phyloP scores from a whole-genome alignment of 2,888 invertebrate species.

The Tetrapedia diversipes region DNA sequence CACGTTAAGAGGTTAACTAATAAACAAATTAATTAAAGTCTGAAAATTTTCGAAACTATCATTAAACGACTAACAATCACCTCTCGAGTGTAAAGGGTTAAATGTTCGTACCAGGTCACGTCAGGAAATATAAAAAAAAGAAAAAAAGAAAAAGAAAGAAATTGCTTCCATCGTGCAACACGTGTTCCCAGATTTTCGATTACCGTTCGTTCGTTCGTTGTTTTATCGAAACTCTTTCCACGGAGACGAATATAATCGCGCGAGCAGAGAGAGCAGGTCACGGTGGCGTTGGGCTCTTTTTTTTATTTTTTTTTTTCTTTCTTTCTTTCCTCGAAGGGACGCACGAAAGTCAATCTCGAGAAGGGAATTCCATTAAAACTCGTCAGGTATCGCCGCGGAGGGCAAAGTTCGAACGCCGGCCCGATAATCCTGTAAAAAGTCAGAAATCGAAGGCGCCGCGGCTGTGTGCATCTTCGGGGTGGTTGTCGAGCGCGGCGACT shows the following conservation, averaged over 20 bases:
- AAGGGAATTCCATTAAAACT: conserved; percentile 68
- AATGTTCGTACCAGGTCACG: no score
- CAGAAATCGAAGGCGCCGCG: conserved; percentile 31
- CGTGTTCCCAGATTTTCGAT: conserved; percentile 13
- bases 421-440: conserved; percentile 47
- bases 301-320: no score
- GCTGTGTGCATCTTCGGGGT: conserved; percentile 23
- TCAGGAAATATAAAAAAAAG: no score
- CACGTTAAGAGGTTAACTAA: no score
- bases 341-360: conserved; percentile 46
- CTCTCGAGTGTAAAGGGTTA: no score
- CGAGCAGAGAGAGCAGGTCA: no score
- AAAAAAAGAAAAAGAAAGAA: no score
- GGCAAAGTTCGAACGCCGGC: conserved; percentile 41
- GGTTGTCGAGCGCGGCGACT: conserved; percentile 8
- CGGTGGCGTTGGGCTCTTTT: no score
- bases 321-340: conserved; percentile 8
- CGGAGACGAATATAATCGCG: conserved; percentile 3
- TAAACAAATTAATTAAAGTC: no score
- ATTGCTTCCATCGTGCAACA: background rate
- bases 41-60: no score
- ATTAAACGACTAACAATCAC: no score
- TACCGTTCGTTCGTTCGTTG: no score
- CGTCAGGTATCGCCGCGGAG: conserved; percentile 43
- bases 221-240: conserved; percentile 27